Base-by-base conservation (phyloP, 2,797 vertebrate genomes). In the Australoheros facetus region DNA sequence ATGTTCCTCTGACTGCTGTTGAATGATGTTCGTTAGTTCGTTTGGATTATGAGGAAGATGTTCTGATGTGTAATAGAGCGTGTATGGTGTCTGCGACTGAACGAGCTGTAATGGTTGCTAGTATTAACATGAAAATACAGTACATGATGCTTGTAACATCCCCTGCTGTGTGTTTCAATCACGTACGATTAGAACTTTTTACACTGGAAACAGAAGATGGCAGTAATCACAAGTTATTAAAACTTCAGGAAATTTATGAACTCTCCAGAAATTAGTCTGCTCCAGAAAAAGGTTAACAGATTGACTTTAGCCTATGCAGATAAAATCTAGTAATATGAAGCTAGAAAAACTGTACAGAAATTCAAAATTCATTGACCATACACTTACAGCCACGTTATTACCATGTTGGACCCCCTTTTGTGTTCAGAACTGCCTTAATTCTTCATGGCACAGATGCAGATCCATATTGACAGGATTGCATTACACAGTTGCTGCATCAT, bases 121-220 rank as follows among this genome's bases (percentile, higher is more conserved):
- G 89, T 89, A 91, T 93, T 94, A 93, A 92, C 88, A 78, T 91
- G 89, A 92, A 60, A 94, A 94, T 91, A 94, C 91, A 92, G 80
- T 86, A 88, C 79, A 34, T 91, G 89, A 91, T 91, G 90, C 90
- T 91, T 91, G 82, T 93, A 83, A 84, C 19, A 1, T 76, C 28
- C 71, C 58, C 73, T 77, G 39, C 54, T 82, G 72, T 89, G 84
- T 92, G 72, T 78, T 86, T 86, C 78, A 1, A 30, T 88, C 45
- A 2, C 30, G 4, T 13, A 6, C 16, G 11, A 6, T 71, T 5
- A 21, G n/a, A 23, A 45, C 13, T 17, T 48, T 66, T 66, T 48
- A 28, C 1, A 2, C 23, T 48, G 14, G 23, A 48, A 66, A 66
- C 62, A 66, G 60, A 45, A 48, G 62, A 26, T 28, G 62, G 23